These are phyloP conservation scores for Rhombomys opimus DNA, from an alignment of 2,113 vertebrate species.

Conservation along the genomic window DNA sequence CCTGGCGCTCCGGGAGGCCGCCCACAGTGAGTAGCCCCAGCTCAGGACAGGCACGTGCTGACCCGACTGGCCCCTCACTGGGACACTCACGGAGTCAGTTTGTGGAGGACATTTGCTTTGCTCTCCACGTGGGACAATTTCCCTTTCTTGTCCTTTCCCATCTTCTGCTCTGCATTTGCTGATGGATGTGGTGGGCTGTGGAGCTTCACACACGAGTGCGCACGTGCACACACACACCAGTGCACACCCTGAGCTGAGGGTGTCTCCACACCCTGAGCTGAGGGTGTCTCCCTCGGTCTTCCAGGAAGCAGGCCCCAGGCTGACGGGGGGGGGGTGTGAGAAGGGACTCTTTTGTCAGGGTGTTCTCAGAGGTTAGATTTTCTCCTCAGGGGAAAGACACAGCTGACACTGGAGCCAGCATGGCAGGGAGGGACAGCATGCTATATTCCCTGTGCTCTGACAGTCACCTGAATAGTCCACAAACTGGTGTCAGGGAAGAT, in stretches of 20 bases:
- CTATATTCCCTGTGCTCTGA: not conserved
- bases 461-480: not conserved
- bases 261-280: not conserved
- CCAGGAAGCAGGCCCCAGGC: not conserved
- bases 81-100: not conserved
- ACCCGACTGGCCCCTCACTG: not conserved
- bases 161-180: not conserved
- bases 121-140: no score
- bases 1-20: constrained; percentile 86
- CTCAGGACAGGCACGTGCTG: no score
- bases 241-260: not conserved
- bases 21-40: constrained; percentile 88
- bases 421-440: no score
- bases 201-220: not conserved
- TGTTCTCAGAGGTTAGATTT: not conserved
- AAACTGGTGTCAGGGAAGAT: not conserved
- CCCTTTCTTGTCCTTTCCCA: not conserved
- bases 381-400: not conserved
- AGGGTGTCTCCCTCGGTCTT: not conserved
- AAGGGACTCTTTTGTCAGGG: not conserved
- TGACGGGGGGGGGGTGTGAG: not conserved
- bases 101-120: not conserved
- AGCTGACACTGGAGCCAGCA: not conserved
- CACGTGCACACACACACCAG: no score
- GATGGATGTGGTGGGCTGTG: not conserved